phyloP scores from a whole-genome alignment of 2,888 invertebrate species.

The Odontocerum albicorne region DNA sequence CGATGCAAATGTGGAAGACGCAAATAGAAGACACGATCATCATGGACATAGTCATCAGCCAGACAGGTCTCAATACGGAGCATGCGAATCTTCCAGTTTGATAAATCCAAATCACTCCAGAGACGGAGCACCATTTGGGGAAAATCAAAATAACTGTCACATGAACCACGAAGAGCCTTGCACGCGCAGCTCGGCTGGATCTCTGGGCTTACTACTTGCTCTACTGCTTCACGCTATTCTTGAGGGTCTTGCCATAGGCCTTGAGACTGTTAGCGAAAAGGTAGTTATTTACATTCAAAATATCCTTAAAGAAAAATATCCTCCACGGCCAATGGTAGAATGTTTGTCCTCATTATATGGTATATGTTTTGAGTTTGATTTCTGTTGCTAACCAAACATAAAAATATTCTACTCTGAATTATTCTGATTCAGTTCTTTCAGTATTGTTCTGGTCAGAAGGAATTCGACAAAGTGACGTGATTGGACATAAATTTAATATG shows the following conservation, averaged over 20 bases:
- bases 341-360: too few species aligned
- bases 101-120: constrained; percentile 37
- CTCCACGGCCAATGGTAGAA: too few species aligned
- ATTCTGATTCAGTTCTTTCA: neutral
- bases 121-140: constrained; percentile 43
- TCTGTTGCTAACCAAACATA: too few species aligned
- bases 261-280: constrained; percentile 66
- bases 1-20: neutral
- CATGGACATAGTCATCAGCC: constrained; percentile 21
- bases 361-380: too few species aligned
- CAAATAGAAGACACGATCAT: neutral
- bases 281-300: constrained; percentile 45
- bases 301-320: too few species aligned
- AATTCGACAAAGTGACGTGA: too few species aligned
- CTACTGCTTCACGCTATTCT: constrained; percentile 76
- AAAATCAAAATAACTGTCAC: constrained; percentile 59
- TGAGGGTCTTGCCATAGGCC: constrained; percentile 81
- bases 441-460: too few species aligned
- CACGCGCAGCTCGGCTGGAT: constrained; percentile 61
- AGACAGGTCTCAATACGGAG: constrained; percentile 17
- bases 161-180: constrained; percentile 69
- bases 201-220: constrained; percentile 69
- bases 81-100: constrained; percentile 25
- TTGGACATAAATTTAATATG: too few species aligned
- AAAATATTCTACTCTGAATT: too few species aligned